Base-by-base conservation (phyloP, 2,113 vertebrate genomes). In the Garra rufa region DNA sequence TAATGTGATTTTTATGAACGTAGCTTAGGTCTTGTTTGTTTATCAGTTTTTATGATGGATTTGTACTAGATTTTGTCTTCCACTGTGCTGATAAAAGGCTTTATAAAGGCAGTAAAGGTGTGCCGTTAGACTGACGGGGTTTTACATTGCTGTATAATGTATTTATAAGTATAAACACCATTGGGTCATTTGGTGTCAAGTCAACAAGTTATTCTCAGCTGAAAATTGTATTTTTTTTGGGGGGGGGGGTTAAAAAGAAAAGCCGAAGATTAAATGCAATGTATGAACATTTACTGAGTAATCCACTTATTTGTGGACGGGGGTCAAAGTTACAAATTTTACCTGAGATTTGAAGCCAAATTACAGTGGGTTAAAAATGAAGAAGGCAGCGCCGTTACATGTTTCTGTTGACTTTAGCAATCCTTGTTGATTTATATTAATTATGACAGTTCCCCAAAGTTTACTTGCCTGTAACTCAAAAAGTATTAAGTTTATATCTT, bases 1-100 rank as follows among this genome's bases (percentile, higher is more conserved):
- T 90, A 92, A 86, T 89, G 84, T 44, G 74, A 50, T 38, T 76
- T 84, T 91, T 90, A 92, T 92, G 89, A 92, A 93, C 79, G 84
- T 78, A 82, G 77, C 79, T 52, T 44, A 81, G 84, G 86, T 89
- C 91, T 87, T 85, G 85, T 86, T 81, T 43, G 83, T 88, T 88
- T 89, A 90, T 92, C 88, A 85, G 83, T 83, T 87, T 91, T 87
- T 50, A 63, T 90, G 89, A 92, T 91, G 82, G 87, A 88, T 92
- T 84, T 52, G 74, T 89, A 86, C 61, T 87, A 85, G 69, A 57
- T 74, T 75, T 70, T 90, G 85, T 85, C 85, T 61, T 55, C 9
- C 77, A 63, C 41, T 65, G 67, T 83, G 89, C 82, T 87, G 15
- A 83, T 69, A 75, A 87, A 85, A 83, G 48, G 41, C 24, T 57